Evolutionary conservation across 2,888 invertebrate genomes (phyloP), one percentile per base, ranked within the genome.

Genomic region (Shargacucullia verbasci): DNA sequence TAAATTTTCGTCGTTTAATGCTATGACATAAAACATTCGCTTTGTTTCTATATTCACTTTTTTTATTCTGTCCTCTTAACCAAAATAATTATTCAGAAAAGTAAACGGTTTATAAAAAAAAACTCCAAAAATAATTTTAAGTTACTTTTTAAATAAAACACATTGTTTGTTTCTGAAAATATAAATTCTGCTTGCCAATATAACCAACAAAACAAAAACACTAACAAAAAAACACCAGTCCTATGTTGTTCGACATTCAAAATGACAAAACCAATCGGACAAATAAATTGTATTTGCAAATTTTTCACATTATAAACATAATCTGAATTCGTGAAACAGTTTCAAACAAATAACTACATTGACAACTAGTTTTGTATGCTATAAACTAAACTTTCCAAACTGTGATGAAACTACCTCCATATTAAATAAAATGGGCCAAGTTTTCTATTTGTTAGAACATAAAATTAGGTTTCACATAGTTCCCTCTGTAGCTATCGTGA

Each of bases 251-350:
- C 37, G 34, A 20, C 7, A 34, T 50, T 54, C 43, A 54, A 54
- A 45, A 4, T 48, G 67, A 49, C 33, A 57, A 66, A 65, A 48
- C 37, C 47, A 61, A 54, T 69, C 38, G 38, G 14, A 45, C 47
- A 39, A 65, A 65, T 48, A 70, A 65, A 70, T 69, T 45, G 33
- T 34, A 61, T 66, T 69, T 66, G 45, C 13, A 12, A 67, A 25
- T 47, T 53, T 48, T 53, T 50, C 48, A 14, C 49, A 45, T 48
- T 44, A 49, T 33, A 37, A 46, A 68, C 27, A 48, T 69, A 56
- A 29, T 41, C 33, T 25, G 27, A 53, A 59, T 25, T 40, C 14
- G 7, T 8, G 7, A 20, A 57, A 57, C 54, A 56, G 47, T 63
- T 56, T 20, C 20, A 14, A 70, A 60, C 37, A 53, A 65, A 54